Percentiles rank a stretch among this genome's conserved stretches.
phyloP scores from a whole-genome alignment of 2,888 invertebrate genomes.

The Pinctada fucata region DNA sequence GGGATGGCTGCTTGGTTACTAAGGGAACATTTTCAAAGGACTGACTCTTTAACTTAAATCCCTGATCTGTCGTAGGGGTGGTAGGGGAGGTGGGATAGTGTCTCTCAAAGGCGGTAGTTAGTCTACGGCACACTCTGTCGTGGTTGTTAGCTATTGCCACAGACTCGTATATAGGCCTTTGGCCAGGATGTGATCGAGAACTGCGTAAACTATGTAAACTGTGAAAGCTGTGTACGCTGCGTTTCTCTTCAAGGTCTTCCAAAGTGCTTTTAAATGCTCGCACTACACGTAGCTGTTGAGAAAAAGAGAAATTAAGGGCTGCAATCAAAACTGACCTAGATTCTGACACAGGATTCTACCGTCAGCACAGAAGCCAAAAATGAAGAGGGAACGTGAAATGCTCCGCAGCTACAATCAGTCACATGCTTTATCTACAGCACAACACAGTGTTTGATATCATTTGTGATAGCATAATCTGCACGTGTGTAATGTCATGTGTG shows the following conservation, averaged over 20 bases:
- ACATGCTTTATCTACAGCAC: not conserved
- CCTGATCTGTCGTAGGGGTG: slow-evolving; percentile 49
- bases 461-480: too few species aligned
- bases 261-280: slow-evolving; percentile 99
- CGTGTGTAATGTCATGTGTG: too few species aligned
- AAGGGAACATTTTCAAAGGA: slow-evolving; percentile 75
- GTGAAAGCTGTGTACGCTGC: slow-evolving; percentile 93
- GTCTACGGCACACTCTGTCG: slow-evolving; percentile 60
- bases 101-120: slow-evolving; percentile 55
- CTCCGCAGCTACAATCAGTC: slow-evolving; percentile 38
- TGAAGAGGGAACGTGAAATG: not conserved
- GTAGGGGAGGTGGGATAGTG: slow-evolving; percentile 59
- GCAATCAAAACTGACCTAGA: slow-evolving; percentile 17
- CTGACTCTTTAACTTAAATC: slow-evolving; percentile 70
- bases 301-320: slow-evolving; percentile 50
- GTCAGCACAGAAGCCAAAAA: not conserved
- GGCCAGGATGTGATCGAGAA: slow-evolving; percentile 86
- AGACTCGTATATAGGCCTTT: slow-evolving; percentile 72
- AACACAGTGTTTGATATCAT: not conserved
- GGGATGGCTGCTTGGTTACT: slow-evolving; percentile 65
- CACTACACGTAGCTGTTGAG: slow-evolving; percentile 99
- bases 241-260: slow-evolving; percentile 99
- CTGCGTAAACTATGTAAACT: slow-evolving; percentile 74
- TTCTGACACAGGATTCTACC: not conserved
- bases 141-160: slow-evolving; percentile 59